These are phyloP conservation scores for Hemibagrus wyckioides DNA, from an alignment of 2,113 vertebrate genomes.

Conservation along the genomic window DNA sequence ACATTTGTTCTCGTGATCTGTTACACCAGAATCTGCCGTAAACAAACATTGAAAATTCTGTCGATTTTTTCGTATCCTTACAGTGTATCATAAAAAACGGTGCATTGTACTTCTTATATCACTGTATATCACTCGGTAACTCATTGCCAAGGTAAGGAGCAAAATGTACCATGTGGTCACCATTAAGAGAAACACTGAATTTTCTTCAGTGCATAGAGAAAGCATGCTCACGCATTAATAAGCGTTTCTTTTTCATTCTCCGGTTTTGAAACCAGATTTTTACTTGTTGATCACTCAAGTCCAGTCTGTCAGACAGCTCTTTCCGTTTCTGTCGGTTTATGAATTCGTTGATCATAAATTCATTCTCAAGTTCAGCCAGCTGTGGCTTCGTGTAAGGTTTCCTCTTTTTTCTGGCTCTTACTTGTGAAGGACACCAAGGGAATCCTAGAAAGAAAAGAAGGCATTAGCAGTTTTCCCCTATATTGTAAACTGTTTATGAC, in stretches of 20 bases:
- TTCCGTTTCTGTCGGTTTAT: constrained; percentile 93
- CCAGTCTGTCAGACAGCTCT: constrained; percentile 87
- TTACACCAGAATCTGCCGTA: neutral
- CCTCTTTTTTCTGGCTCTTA: constrained; percentile 88
- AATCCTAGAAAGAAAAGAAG: constrained; percentile 72
- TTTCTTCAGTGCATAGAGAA: constrained; percentile 73
- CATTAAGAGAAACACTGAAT: constrained; percentile 43
- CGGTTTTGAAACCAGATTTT: constrained; percentile 86
- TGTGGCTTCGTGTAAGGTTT: constrained; percentile 93
- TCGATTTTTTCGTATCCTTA: neutral
- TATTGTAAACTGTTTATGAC: neutral
- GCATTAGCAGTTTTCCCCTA: neutral
- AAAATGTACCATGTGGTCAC: constrained; percentile 37
- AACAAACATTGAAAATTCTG: constrained; percentile 11
- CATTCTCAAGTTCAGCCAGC: constrained; percentile 91
- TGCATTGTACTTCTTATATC: neutral
- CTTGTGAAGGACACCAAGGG: constrained; percentile 85
- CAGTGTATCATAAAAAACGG: neutral
- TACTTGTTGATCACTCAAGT: constrained; percentile 81
- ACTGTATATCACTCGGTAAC: constrained; percentile 1
- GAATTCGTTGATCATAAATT: constrained; percentile 91
- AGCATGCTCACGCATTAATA: constrained; percentile 85
- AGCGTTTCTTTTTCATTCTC: constrained; percentile 94
- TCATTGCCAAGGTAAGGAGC: constrained; percentile 24
- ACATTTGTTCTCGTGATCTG: neutral